A percentile compares a stretch with the other conserved stretches of the same genome.
Conservation (phyloP, 2,797 vertebrate genomes). For the Tapera naevia region DNA sequence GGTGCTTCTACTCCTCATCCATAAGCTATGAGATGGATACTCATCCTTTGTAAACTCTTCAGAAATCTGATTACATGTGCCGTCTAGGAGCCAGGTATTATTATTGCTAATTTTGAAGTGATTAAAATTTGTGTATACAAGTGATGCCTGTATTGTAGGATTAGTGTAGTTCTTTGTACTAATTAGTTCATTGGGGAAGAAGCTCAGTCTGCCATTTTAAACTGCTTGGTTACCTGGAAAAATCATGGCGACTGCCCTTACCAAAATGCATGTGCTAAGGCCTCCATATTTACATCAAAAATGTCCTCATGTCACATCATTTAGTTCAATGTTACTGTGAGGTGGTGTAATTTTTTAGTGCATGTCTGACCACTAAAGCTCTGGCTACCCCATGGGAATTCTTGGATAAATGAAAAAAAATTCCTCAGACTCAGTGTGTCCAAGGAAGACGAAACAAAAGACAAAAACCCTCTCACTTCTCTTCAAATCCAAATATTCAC, state of each 20-base stretch:
- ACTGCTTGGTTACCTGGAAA: neutral
- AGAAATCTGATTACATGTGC: neutral
- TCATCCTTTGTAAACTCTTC: neutral
- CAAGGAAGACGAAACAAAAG: neutral
- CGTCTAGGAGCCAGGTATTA: neutral
- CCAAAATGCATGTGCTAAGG: neutral
- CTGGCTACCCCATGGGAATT: neutral
- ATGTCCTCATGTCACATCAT: neutral
- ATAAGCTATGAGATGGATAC: neutral
- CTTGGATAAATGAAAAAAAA: neutral
- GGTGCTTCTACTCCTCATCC: constrained; percentile 7
- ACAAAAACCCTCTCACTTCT: neutral
- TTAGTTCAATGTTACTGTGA: neutral
- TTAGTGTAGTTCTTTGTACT: neutral
- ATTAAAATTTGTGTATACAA: neutral
- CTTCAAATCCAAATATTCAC: neutral
- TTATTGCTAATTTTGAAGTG: neutral
- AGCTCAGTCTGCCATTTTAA: neutral
- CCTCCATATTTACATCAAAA: neutral
- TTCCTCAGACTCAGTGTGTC: neutral
- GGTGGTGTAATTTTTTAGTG: neutral
- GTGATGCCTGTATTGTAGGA: neutral
- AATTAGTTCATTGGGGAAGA: neutral
- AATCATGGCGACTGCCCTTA: neutral
- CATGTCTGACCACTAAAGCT: neutral